These are phyloP conservation scores for Agriopis aurantiaria DNA, from an alignment of 2,888 invertebrate genomes.

Conservation along the genomic window DNA sequence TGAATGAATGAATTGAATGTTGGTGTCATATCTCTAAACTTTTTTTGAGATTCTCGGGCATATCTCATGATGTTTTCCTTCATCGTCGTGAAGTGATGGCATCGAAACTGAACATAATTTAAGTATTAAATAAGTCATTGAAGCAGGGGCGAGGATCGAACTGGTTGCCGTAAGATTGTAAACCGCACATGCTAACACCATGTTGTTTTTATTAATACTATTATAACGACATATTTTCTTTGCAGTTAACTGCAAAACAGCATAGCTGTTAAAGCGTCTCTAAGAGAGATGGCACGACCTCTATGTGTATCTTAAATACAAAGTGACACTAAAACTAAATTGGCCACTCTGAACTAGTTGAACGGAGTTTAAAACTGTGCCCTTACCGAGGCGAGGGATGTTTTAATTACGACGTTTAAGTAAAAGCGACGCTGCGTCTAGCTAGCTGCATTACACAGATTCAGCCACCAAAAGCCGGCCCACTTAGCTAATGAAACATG, in stretches of 20 bases:
- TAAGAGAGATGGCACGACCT: constrained; percentile 31
- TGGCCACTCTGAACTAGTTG: constrained; percentile 81
- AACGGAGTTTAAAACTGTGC: constrained; percentile 81
- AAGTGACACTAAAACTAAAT: constrained; percentile 80
- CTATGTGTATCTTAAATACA: constrained; percentile 68
- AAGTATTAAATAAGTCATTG: no score
- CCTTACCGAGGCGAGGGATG: constrained; percentile 73
- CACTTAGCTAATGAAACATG: constrained; percentile 88
- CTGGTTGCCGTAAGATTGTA: no score
- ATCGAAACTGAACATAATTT: no score
- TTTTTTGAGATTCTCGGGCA: no score
- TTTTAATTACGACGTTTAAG: constrained; percentile 86
- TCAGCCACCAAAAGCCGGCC: constrained; percentile 86
- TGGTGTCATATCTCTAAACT: no score
- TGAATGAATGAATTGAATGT: no score
- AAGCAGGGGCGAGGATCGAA: no score
- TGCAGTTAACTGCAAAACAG: not conserved
- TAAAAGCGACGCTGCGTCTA: constrained; percentile 83
- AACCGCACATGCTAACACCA: constrained; percentile 42
- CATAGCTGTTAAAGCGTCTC: not conserved
- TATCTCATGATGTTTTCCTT: no score
- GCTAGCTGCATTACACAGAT: constrained; percentile 84
- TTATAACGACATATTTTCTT: not conserved
- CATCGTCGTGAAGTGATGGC: no score
- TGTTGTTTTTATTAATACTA: constrained; percentile 6